Base-by-base conservation (phyloP, 2,888 invertebrate genomes). In the Pammene fasciana region DNA sequence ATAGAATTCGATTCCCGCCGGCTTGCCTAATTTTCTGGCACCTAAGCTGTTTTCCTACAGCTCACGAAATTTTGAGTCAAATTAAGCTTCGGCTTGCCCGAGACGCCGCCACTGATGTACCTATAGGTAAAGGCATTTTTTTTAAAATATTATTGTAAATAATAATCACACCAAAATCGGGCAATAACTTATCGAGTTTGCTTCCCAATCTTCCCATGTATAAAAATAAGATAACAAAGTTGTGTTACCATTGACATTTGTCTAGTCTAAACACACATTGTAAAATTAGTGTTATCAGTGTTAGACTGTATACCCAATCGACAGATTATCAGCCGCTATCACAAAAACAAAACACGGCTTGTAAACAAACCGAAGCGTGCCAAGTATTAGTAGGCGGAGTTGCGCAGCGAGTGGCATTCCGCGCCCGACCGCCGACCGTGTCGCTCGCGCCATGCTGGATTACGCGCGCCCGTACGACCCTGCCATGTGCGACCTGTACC, bases 381-480 rank as follows among this genome's bases (percentile, higher is more conserved):
- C 81, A 76, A 78, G 82, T 85, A 83, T 80, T 84, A 81, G 80
- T 82, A 82, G 77, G 78, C 74, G 76, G 78, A 73, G 76, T 80
- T 76, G 67, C 79, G 76, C 75, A 76, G 75, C 78, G 78, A 77
- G 73, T 46, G 18, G 71, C 81, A 79, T 75, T 80, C 82, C 75
- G 78, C 73, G 77, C 76, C 77, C 77, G 76, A 75, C 76, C 77
- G 74, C 79, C 81, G 80, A 62, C 77, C 76, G 77, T 76, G 82
- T 72, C 84, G 84, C 83, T 84, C 86, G 87, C 77, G 81, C 79
- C 76, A 91, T 92, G 91, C 87, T 91, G 75, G 91, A 90, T 75
- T 86, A 87, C 87, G 89, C 89, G 89, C 90, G 92, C 77, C 87
- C 88, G 71, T 89, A 85, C 87, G 90, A 91, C 46, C 85, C 83